A percentile compares a stretch with the other conserved stretches of the same genome.
These are phyloP conservation scores for Plagiodera versicolora DNA, from an alignment of 2,888 invertebrate genomes.

Conservation along the genomic window DNA sequence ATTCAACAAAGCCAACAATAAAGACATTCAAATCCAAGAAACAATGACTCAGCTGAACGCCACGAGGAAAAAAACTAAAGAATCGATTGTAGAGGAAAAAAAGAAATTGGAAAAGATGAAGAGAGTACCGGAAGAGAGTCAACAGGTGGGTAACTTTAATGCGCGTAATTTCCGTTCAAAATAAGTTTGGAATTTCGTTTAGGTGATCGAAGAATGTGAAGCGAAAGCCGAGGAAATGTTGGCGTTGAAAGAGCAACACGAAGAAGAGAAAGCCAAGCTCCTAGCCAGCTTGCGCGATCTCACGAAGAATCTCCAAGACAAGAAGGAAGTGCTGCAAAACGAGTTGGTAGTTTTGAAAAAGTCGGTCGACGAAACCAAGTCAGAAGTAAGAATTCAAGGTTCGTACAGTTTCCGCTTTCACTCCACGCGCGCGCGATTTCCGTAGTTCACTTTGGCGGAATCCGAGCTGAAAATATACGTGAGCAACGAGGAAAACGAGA, in stretches of 20 bases:
- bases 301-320: conserved; percentile 70
- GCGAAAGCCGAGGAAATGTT: conserved; percentile 58
- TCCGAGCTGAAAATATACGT: conserved; percentile 79
- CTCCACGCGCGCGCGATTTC: conserved; percentile 18
- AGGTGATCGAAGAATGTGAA: conserved; percentile 57
- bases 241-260: conserved; percentile 60
- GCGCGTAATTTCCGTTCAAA: too few species aligned
- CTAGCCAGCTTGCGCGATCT: conserved; percentile 67
- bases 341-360: conserved; percentile 70
- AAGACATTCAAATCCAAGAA: conserved; percentile 66
- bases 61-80: conserved; percentile 73
- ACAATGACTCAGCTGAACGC: conserved; percentile 71
- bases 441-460: conserved; percentile 63
- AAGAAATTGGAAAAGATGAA: conserved; percentile 68
- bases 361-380: conserved; percentile 71
- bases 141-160: conserved; percentile 65
- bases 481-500: conserved; percentile 66
- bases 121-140: conserved; percentile 73
- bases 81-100: conserved; percentile 66
- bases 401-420: not conserved
- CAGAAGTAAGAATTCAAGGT: conserved; percentile 49
- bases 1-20: conserved; percentile 66
- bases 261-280: conserved; percentile 61
- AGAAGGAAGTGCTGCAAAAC: conserved; percentile 69
- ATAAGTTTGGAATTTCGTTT: too few species aligned